Evolutionary conservation across 1,140 invertebrate species (phyloP).

Genomic region (Laupala kohalensis): DNA sequence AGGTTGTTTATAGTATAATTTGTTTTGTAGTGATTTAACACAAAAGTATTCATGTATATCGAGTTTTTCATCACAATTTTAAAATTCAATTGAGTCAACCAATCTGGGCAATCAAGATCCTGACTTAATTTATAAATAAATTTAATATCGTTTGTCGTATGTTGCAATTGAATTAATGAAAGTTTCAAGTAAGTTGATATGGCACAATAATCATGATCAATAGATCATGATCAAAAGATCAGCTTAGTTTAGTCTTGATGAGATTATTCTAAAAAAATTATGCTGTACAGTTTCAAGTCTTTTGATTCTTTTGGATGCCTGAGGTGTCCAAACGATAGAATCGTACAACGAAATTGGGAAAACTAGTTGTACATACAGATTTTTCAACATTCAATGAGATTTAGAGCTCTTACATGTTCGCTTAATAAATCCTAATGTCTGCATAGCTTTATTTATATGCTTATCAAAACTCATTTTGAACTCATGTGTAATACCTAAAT

Average conservation of each 20-base stretch:
- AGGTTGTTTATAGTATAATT: no score
- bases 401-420: not conserved
- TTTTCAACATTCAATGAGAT: not conserved
- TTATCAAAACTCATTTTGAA: not conserved
- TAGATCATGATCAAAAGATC: not conserved
- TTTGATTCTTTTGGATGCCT: not conserved
- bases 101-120: no score
- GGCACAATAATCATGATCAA: not conserved
- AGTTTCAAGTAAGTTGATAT: no score
- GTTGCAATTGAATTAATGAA: no score
- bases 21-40: no score
- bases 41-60: no score
- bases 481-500: not conserved
- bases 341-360: not conserved
- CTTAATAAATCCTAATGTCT: not conserved
- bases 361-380: not conserved
- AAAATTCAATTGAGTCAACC: no score
- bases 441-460: not conserved
- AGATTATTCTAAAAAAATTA: not conserved
- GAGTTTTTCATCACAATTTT: no score
- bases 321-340: not conserved
- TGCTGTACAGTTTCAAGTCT: not conserved
- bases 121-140: no score
- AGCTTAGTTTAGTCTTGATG: not conserved
- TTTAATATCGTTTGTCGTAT: no score